A percentile compares a stretch with the other conserved stretches of the same genome.
Conservation (phyloP, 2,888 invertebrate genomes). For the Dione juno region DNA sequence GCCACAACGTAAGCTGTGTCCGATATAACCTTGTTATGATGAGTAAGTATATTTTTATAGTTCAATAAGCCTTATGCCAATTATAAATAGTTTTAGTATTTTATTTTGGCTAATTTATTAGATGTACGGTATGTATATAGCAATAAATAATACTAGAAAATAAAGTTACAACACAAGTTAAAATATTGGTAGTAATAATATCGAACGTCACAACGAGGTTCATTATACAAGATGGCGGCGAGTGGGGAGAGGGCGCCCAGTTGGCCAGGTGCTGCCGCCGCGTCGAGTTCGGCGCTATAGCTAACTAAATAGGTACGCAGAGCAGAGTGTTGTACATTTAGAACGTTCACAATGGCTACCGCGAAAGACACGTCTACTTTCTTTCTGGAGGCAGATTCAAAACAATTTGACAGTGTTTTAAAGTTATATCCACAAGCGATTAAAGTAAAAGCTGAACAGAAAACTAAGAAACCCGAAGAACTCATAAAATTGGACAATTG, state of each 20-base stretch:
- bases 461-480: slow-evolving; percentile 96
- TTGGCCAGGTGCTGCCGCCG: slow-evolving; percentile 85
- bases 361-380: slow-evolving; percentile 96
- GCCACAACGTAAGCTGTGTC: slow-evolving; percentile 74
- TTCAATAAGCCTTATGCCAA: background rate
- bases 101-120: background rate
- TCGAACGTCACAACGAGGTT: slow-evolving; percentile 80
- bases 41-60: slow-evolving; percentile 75
- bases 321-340: slow-evolving; percentile 80
- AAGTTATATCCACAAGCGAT: slow-evolving; percentile 96
- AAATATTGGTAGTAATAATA: slow-evolving; percentile 75
- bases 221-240: slow-evolving; percentile 80
- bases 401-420: slow-evolving; percentile 93
- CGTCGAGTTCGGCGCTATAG: slow-evolving; percentile 84
- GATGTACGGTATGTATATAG: background rate
- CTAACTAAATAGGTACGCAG: slow-evolving; percentile 79
- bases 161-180: slow-evolving; percentile 58
- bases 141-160: slow-evolving; percentile 40
- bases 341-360: slow-evolving; percentile 90
- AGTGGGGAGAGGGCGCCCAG: slow-evolving; percentile 83
- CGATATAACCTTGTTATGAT: slow-evolving; percentile 80
- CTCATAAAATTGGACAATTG: slow-evolving; percentile 97
- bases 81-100: background rate
- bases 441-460: slow-evolving; percentile 94
- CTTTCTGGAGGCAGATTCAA: slow-evolving; percentile 94